Evolutionary conservation across 1,140 invertebrate genomes (phyloP).

Genomic region (Scaptomyza graminum): DNA sequence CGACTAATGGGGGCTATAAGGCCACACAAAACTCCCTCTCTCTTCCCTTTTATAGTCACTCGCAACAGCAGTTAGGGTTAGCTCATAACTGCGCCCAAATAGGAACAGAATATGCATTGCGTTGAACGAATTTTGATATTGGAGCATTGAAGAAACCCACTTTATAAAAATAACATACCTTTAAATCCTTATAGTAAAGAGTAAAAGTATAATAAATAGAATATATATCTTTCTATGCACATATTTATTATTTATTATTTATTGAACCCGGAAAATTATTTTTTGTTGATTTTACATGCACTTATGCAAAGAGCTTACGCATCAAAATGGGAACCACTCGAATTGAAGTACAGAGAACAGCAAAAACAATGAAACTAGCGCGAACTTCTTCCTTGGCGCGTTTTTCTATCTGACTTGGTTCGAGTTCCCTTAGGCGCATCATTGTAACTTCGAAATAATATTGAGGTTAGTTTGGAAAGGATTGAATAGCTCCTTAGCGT

Average conservation of each 20-base stretch:
- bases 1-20: conserved; percentile 61
- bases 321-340: conserved; percentile 43
- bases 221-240: no score
- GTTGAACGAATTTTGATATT: no score
- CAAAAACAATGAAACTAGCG: conserved; percentile 55
- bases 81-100: conserved; percentile 28
- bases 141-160: no score
- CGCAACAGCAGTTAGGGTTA: conserved; percentile 1
- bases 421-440: conserved; percentile 50
- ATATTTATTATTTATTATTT: no score
- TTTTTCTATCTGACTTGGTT: conserved; percentile 14
- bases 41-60: not conserved
- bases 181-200: no score
- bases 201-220: no score
- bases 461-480: not conserved
- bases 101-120: no score
- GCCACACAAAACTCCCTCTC: conserved; percentile 4
- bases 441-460: conserved; percentile 29
- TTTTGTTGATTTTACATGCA: not conserved
- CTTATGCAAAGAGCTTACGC: conserved; percentile 19
- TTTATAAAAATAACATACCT: no score
- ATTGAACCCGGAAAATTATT: not conserved
- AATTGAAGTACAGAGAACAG: conserved; percentile 43
- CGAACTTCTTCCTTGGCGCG: conserved; percentile 51
- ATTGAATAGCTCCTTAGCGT: not conserved